Evolutionary conservation across 2,113 vertebrate genomes (phyloP).

Genomic region (Paracanthobrama guichenoti): DNA sequence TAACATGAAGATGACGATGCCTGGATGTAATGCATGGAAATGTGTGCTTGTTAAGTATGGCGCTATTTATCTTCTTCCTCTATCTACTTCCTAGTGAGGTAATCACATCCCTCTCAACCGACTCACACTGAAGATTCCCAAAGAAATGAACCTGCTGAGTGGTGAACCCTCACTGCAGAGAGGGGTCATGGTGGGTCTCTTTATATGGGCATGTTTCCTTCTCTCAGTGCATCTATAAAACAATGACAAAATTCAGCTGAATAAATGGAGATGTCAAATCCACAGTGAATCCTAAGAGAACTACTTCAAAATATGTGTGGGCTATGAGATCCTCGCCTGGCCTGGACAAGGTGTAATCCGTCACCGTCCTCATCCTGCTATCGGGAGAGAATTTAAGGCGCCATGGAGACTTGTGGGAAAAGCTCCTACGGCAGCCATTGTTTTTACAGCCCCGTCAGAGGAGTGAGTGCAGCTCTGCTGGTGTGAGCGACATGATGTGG

Average conservation of each 20-base stretch:
- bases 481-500: slow-evolving; percentile 8
- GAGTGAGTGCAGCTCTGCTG: slow-evolving; percentile 19
- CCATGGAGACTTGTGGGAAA: slow-evolving; percentile 3
- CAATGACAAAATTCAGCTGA: neutral
- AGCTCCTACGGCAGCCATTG: slow-evolving; percentile 20
- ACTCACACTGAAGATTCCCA: slow-evolving; percentile 3
- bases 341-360: slow-evolving; percentile 32
- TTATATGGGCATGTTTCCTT: slow-evolving; percentile 5
- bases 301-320: slow-evolving; percentile 7
- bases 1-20: neutral
- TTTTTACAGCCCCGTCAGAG: slow-evolving; percentile 9
- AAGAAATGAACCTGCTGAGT: neutral
- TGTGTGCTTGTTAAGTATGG: neutral
- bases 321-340: slow-evolving; percentile 5
- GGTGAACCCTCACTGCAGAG: neutral
- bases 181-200: neutral
- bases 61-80: slow-evolving; percentile 3
- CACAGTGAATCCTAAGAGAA: neutral
- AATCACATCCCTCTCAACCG: neutral
- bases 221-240: slow-evolving; percentile 24
- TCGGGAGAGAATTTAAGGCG: slow-evolving; percentile 33
- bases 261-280: slow-evolving; percentile 42
- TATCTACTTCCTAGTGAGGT: too few relatives aligned
- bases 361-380: slow-evolving; percentile 36
- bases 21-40: neutral